Evolutionary conservation across 2,113 vertebrate species (phyloP), one percentile per base, ranked within the genome.

Genomic region (Acanthisitta chloris): DNA sequence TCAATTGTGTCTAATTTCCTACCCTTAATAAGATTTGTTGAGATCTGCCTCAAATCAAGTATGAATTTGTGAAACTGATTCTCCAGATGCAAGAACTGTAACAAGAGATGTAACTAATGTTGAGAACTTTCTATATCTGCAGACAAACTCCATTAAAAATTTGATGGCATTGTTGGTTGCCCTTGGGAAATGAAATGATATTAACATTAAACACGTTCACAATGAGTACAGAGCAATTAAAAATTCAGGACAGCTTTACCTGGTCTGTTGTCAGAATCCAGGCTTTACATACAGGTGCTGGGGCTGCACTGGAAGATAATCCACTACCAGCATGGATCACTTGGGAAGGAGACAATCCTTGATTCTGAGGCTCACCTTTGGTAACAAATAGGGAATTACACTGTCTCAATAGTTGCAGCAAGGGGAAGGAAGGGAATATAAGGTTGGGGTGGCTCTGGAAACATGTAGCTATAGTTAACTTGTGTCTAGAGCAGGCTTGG

Each of bases 271-370:
- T 40, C 21, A 67, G 48, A 81, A 90, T 31, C 0, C 2, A 59
- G 14, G 17, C 3, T 57, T 80, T 64, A 38, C 0, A 0, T 4
- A 24, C 0, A 5, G 21, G 4, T 82, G 17, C 23, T 72, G n/a
- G 4, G 24, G 7, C 14, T 88, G 28, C 2, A 0, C 6, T 46
- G 25, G 52, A 24, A 90, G 11, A 21, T 34, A 51, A 90, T 33
- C 17, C 57, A 28, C 21, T 38, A 26, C 17, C 3, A 11, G 20
- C 13, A 18, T 13, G 16, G 17, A 8, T 3, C 36, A 21, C 6
- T 26, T 19, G 12, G 9, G 36, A 45, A 14, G 49, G n/a, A 61
- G 31, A 78, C 19, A 78, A 58, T 66, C 71, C 46, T 34, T 45
- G 49, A 33, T 67, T 61, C 17, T 67, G 65, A 58, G 34, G 17